phyloP scores from a whole-genome alignment of 1,140 invertebrate species.

The Cherax quadricarinatus region DNA sequence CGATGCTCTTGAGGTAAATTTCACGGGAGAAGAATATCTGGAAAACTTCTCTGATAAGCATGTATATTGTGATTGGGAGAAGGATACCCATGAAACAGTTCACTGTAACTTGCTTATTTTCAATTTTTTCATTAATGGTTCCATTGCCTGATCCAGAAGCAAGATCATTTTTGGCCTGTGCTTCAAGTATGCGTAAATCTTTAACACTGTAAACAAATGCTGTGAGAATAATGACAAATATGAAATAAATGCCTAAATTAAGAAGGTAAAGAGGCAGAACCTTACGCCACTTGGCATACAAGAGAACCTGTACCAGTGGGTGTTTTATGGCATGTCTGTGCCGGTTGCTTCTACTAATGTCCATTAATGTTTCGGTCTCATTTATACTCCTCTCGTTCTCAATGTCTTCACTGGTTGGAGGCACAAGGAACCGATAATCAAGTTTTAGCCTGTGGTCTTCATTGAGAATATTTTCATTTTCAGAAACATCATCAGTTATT shows the following conservation, averaged over 20 bases:
- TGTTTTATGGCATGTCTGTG: constrained; percentile 80
- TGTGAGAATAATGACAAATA: constrained; percentile 81
- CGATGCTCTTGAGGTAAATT: constrained; percentile 63
- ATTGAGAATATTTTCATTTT: constrained; percentile 52
- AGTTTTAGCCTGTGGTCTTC: constrained; percentile 63
- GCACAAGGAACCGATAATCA: constrained; percentile 66
- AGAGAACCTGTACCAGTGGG: constrained; percentile 86
- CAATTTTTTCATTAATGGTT: constrained; percentile 31
- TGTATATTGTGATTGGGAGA: constrained; percentile 52
- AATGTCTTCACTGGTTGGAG: constrained; percentile 8
- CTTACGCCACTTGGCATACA: constrained; percentile 89
- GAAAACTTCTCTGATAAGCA: constrained; percentile 58
- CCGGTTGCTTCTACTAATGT: constrained; percentile 52
- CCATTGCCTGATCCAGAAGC: background rate
- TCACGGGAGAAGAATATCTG: constrained; percentile 54
- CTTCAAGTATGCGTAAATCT: constrained; percentile 62
- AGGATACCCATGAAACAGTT: constrained; percentile 49
- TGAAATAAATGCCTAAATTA: constrained; percentile 84
- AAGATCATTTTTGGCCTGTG: background rate
- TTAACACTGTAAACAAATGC: constrained; percentile 65
- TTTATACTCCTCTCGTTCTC: constrained; percentile 31
- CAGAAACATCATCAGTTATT: background rate
- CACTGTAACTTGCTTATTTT: constrained; percentile 8
- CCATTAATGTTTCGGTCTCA: constrained; percentile 65
- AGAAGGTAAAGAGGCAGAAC: constrained; percentile 85